phyloP scores from a whole-genome alignment of 2,797 vertebrate genomes.

The Masticophis lateralis region DNA sequence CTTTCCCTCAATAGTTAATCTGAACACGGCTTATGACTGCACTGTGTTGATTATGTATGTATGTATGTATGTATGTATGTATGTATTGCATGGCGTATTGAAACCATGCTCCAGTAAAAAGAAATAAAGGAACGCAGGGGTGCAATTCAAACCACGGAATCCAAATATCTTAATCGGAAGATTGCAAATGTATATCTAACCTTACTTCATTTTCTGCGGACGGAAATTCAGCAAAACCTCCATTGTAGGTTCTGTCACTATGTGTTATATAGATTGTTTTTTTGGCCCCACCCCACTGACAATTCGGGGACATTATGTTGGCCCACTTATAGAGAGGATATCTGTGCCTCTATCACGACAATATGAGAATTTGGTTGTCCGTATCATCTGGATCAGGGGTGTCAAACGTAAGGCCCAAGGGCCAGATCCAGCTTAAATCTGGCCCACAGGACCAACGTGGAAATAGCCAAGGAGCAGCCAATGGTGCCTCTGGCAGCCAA shows the following conservation, averaged over 20 bases:
- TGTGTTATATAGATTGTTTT: not conserved
- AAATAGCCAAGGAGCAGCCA: no score
- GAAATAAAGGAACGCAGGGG: not conserved
- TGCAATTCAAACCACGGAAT: not conserved
- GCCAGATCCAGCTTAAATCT: no score
- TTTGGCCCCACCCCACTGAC: not conserved
- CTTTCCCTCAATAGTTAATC: slow-evolving; percentile 38
- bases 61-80: not conserved
- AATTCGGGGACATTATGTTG: not conserved
- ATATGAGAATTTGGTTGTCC: no score
- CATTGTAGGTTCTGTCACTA: not conserved
- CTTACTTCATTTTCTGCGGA: not conserved
- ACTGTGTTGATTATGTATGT: slow-evolving; percentile 9
- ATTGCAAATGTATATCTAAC: not conserved
- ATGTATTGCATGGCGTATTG: not conserved
- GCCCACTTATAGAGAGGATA: not conserved
- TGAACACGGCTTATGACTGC: slow-evolving; percentile 70
- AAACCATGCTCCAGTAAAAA: not conserved
- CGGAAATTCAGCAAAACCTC: not conserved
- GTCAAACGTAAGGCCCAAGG: no score
- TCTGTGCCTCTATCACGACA: no score
- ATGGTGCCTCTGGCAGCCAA: no score
- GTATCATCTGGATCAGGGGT: no score
- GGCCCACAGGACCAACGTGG: no score
- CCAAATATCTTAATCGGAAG: not conserved